Conservation (phyloP, 2,113 vertebrate species). For the Bubo scandiacus region DNA sequence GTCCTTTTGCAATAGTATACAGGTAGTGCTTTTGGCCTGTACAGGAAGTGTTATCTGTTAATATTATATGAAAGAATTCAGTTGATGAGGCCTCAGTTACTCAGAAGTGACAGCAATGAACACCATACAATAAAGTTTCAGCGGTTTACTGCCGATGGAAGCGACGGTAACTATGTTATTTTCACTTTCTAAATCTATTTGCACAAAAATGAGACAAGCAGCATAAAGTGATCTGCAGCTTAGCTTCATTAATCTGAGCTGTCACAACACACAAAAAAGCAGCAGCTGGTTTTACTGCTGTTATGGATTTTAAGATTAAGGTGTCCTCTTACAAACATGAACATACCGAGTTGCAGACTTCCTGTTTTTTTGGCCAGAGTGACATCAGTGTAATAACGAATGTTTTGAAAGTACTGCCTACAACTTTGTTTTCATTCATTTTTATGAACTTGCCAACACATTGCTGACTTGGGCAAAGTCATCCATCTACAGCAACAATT, state of each 20-base stretch:
- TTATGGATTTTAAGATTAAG: not conserved
- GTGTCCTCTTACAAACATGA: not conserved
- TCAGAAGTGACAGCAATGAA: not conserved
- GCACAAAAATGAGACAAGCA: not conserved
- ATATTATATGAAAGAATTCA: not conserved
- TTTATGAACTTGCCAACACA: not conserved
- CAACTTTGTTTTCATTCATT: not conserved
- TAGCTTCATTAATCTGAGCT: not conserved
- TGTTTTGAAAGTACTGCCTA: not conserved
- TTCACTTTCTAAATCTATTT: not conserved
- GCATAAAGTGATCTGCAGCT: not conserved
- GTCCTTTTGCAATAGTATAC: not conserved
- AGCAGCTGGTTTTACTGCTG: not conserved
- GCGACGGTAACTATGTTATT: not conserved
- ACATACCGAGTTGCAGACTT: not conserved
- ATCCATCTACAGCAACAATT: not conserved
- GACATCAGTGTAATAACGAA: not conserved
- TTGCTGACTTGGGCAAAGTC: not conserved
- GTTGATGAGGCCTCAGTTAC: not conserved
- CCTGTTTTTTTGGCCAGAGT: not conserved
- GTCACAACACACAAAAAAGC: not conserved
- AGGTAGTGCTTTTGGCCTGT: not conserved
- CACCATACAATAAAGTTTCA: not conserved
- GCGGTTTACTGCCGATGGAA: accelerated
- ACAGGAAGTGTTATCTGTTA: not conserved